Evolutionary conservation across 2,888 invertebrate species (phyloP), one percentile per base, ranked within the genome.

Genomic region (Rhamnusium bicolor): DNA sequence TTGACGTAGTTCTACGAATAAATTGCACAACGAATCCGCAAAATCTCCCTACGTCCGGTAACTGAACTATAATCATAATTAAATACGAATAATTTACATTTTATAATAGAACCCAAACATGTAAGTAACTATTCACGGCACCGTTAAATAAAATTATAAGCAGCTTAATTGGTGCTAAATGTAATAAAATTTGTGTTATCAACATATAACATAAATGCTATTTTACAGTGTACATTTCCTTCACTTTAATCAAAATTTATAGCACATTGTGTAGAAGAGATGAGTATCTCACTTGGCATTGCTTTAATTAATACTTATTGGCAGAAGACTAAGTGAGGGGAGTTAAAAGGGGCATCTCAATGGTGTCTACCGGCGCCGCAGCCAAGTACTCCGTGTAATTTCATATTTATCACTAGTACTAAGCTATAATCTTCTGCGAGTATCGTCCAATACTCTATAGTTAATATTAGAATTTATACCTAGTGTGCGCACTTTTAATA

Each of bases 301-400:
- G 71, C 69, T 73, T 76, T 74, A 75, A 78, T 78, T 78, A 78
- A 78, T 78, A 78, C 74, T 76, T 74, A 78, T 75, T 74, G 78
- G 76, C 67, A 49, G 65, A 32, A 63, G 69, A 65, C 18, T 49
- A 67, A 72, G 67, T 61, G 72, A 68, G 74, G 72, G 71, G 70
- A 70, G 77, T 10, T 24, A 6, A 40, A 58, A 56, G 67, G 61
- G 61, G 63, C 18, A n/a, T 69, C 60, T 56, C 40, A 16, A 47
- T 51, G 18, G 24, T 18, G 16, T 72, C 63, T 60, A 60, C 51
- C 68, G 77, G 75, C 75, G 79, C 77, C 77, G 75, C 73, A 63
- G 67, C 68, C 71, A 69, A 73, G 76, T 58, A 70, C 67, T 77
- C 78, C 74, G 71, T 79, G 77, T 79, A 79, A 79, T 79, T 79